A percentile compares a stretch with the other conserved stretches of the same genome.
phyloP scores from a whole-genome alignment of 2,113 vertebrate species.

The Dromaius novaehollandiae region DNA sequence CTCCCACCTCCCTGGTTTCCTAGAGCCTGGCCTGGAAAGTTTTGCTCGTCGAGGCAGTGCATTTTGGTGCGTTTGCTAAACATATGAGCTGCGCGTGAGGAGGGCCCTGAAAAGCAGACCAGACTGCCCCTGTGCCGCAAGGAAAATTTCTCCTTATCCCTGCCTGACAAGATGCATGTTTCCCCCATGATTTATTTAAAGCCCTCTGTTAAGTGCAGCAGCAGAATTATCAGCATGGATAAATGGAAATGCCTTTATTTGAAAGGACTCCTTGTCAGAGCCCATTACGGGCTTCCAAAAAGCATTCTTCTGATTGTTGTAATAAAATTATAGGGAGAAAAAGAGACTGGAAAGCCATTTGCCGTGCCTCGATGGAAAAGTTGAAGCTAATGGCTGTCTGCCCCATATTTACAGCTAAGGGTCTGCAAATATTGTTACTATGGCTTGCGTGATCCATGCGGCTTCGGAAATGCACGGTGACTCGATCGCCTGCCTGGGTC shows the following conservation, averaged over 20 bases:
- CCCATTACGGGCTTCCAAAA: neutral
- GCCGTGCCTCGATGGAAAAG: neutral
- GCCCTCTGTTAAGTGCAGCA: neutral
- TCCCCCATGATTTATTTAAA: neutral
- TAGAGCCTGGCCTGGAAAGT: neutral
- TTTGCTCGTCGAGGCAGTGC: too few species aligned
- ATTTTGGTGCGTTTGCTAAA: neutral
- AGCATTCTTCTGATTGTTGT: neutral
- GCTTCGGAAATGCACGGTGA: too few species aligned
- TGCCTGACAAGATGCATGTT: neutral
- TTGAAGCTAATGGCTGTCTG: neutral
- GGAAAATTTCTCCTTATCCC: neutral
- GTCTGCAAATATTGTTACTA: neutral
- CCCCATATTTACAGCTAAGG: neutral
- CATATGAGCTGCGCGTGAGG: too few species aligned
- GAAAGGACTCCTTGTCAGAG: neutral
- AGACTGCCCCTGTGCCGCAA: too few species aligned
- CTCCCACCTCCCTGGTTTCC: neutral
- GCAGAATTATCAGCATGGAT: too few species aligned
- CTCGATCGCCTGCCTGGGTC: too few species aligned
- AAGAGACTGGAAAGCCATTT: neutral
- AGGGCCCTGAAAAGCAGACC: neutral
- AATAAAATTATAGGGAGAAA: neutral
- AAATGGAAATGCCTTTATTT: too few species aligned
- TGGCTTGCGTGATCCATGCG: too few species aligned